Base-by-base conservation (phyloP, 92 coral and sea anemone species). In the Parazoanthus atlanticus region DNA sequence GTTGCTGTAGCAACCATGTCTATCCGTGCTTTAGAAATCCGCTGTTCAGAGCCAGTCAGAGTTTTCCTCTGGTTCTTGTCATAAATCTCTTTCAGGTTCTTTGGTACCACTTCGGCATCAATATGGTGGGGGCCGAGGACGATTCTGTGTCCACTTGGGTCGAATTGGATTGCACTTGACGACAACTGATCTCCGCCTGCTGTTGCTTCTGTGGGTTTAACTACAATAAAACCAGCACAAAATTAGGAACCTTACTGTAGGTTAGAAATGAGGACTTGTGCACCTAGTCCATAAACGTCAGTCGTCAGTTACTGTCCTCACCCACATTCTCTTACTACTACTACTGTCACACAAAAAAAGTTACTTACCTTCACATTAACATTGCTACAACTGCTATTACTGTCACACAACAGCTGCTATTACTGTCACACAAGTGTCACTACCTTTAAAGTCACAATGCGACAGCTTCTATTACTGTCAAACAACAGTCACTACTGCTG, bases 11-110 rank as follows among this genome's bases (percentile, higher is more conserved):
- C 94, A 66, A 91, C 93, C 80, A 92, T 91, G 74, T 89, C 92
- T 23, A 95, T 88, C 46, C 76, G 89, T 34, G 92, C 93, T 61
- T 90, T 40, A 29, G 90, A 81, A 29, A 95, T 79, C 5, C 96
- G 90, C 79, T 95, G 98, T 72, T 93, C 98, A 15, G 98, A 95
- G 11, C 75, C 75, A 1, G 86, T 83, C 21, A 75, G 52, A n/a
- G 86, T 64, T 84, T 93, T 93, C 77, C 74, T 87, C 84, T 95
- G 98, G 19, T 88, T 85, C 89, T 95, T 95, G 88, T 95, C 96
- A 72, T 95, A 95, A 75, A 95, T 64, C 21, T 93, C 94, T 69
- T 90, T 95, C 30, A 95, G 82, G 85, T 95, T 94, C 23, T 32
- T 77, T 43, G 93, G 69, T 58, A 85, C 47, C 56, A 94, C 93